These are phyloP conservation scores for Brachyhypopomus occidentalis DNA, from an alignment of 2,113 vertebrate genomes.

Conservation along the genomic window DNA sequence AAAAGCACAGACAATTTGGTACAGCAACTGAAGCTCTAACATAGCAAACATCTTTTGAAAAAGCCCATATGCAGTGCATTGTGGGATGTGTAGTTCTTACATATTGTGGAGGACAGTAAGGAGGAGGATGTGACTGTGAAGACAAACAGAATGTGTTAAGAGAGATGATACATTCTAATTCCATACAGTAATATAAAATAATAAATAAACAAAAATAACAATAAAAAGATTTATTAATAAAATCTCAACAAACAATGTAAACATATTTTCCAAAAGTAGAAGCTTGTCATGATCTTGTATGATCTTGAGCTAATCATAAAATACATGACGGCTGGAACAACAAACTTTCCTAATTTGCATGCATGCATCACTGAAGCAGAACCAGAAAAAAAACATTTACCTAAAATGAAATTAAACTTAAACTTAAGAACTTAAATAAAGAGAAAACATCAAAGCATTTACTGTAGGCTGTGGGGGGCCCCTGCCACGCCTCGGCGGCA, in stretches of 20 bases:
- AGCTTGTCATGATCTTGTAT: neutral
- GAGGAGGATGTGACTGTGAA: constrained; percentile 24
- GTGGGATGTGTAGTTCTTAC: constrained; percentile 44
- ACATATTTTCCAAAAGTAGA: neutral
- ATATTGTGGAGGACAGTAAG: constrained; percentile 32
- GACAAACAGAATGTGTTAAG: constrained; percentile 5
- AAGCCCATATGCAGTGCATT: neutral
- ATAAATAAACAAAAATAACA: neutral
- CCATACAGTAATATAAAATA: neutral
- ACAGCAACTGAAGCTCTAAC: too few relatives aligned
- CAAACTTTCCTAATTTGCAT: too few relatives aligned
- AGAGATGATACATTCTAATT: neutral
- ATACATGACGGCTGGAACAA: too few relatives aligned
- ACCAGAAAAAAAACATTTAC: too few relatives aligned
- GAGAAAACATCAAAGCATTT: too few relatives aligned
- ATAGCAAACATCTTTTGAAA: neutral
- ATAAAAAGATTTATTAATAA: too few relatives aligned
- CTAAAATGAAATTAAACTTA: too few relatives aligned
- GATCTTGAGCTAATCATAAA: too few relatives aligned
- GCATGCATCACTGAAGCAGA: too few relatives aligned
- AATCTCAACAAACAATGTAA: neutral
- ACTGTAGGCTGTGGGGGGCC: too few relatives aligned
- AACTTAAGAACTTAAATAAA: too few relatives aligned
- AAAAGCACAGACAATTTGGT: too few relatives aligned
- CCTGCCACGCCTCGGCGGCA: neutral